Evolutionary conservation across 1,140 invertebrate genomes (phyloP), one percentile per base, ranked within the genome.

Genomic region (Heliothis subflexa): DNA sequence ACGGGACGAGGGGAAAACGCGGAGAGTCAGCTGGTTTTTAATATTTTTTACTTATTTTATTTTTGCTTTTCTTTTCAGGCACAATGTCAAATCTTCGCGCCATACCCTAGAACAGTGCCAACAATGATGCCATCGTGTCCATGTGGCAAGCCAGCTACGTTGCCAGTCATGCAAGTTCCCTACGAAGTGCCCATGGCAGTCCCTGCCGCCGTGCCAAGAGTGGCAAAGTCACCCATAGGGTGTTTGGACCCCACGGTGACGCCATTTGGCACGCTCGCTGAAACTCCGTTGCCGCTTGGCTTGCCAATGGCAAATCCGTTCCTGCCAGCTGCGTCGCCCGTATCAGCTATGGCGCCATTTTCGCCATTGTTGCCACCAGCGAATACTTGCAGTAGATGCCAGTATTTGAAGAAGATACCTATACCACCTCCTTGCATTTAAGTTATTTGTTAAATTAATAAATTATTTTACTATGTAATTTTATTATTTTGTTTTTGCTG

Each of bases 351-450:
- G 62, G 81, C 87, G 10, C 87, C 85, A 4, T 83, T 85, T 1
- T 85, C 81, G 4, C 87, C 85, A 0, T 82, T 79, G 18, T 12
- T 87, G 10, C 87, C 88, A 1, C 85, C 91, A 13, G 78, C 83
- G 0, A 75, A 68, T 3, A 83, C 86, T 1, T 73, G 79, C 16
- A 62, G 79, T 3, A 81, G 84, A 33, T 86, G 84, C 52, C 78
- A 85, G 45, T 89, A 84, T 78, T 78, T 91, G n/a, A 90, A 85
- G 57, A 88, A 88, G 78, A 85, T 90, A 12, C 81, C 86, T 2
- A 87, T 91, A 47, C 89, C 89, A 2, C 89, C 89, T 1, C 89
- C 89, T 18, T 88, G 88, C 84, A 86, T 85, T 73, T 83, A 80
- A 79, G 14, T 62, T 62, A 45, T 62, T 62, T 40, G 40, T 62